Evolutionary conservation across 2,888 invertebrate species (phyloP), one percentile per base, ranked within the genome.

Genomic region (Polymixis flavicincta): DNA sequence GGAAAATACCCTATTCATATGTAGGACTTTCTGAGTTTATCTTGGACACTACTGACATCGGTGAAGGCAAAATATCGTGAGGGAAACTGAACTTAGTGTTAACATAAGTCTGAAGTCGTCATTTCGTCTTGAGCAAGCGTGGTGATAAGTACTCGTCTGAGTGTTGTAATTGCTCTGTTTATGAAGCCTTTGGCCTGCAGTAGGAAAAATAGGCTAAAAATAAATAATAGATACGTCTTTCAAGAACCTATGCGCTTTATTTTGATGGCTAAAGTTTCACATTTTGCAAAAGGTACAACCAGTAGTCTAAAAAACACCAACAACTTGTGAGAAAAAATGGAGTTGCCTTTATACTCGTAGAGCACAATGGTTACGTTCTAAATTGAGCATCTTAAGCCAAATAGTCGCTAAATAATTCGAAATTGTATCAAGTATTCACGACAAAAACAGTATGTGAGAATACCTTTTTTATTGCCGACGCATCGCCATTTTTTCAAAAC

Each of bases 401-500:
- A 59, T 6, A 5, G 7, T n/a, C 9, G 5, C 3, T 0, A 42
- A 50, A 66, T 65, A 71, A 80, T 25, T 5, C 42, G 14, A 82
- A 79, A 73, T 70, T 64, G 67, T 80, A 83, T 68, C 83, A 83
- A 83, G 63, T 71, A 71, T 52, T 63, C 59, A 55, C 61, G 71
- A 77, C 14, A 81, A 74, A 71, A 74, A 81, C 25, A 78, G n/a
- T 52, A 48, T 22, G 69, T 59, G 69, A 64, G 65, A 79, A 82
- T 75, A 9, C 28, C 3, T 55, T 71, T 82, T 79, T 76, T 59
- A 68, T 60, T 74, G 37, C 71, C 37, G 50, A n/a, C 66, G 60
- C 28, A 13, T 25, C 74, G 70, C 74, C 68, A 71, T 82, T 76
- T 83, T 84, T 72, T 68, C 52, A 25, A 86, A 87, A 87, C 86